Evolutionary conservation across 1,140 invertebrate species (phyloP).

Genomic region (Arctopsyche grandis): DNA sequence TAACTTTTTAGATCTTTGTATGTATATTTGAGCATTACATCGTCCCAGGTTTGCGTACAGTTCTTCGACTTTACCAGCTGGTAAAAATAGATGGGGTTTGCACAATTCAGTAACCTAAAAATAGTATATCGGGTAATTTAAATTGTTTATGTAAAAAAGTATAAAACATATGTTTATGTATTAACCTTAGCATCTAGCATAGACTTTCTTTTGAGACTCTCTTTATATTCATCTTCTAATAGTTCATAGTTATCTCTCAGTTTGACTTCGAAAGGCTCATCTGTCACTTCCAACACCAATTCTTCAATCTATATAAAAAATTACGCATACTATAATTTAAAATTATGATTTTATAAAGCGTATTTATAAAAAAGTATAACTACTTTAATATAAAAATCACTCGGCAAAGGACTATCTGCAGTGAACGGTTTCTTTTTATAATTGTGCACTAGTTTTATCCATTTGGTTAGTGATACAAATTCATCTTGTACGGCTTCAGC

Average conservation of each 20-base stretch:
- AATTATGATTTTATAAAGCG: neutral
- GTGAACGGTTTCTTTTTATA: slow-evolving; percentile 77
- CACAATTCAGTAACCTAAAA: slow-evolving; percentile 74
- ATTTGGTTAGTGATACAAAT: slow-evolving; percentile 90
- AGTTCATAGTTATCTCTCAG: slow-evolving; percentile 96
- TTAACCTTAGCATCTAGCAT: slow-evolving; percentile 89
- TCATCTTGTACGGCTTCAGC: slow-evolving; percentile 93
- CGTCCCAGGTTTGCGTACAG: slow-evolving; percentile 85
- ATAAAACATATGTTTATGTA: neutral
- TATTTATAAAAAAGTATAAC: slow-evolving; percentile 35
- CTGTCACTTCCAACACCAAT: slow-evolving; percentile 89
- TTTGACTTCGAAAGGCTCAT: slow-evolving; percentile 98
- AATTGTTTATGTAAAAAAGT: neutral
- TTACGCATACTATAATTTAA: neutral
- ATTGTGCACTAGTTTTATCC: slow-evolving; percentile 86
- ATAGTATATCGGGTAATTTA: neutral
- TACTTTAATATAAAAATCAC: slow-evolving; percentile 90
- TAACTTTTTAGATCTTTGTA: slow-evolving; percentile 74
- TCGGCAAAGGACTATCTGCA: slow-evolving; percentile 75
- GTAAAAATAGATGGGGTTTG: slow-evolving; percentile 83
- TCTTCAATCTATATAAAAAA: slow-evolving; percentile 71
- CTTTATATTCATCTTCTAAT: slow-evolving; percentile 95
- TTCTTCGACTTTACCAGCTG: slow-evolving; percentile 88
- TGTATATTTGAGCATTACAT: slow-evolving; percentile 95
- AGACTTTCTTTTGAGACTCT: slow-evolving; percentile 90